Evolutionary conservation across 2,888 invertebrate species (phyloP).

Genomic region (Myathropa florea): DNA sequence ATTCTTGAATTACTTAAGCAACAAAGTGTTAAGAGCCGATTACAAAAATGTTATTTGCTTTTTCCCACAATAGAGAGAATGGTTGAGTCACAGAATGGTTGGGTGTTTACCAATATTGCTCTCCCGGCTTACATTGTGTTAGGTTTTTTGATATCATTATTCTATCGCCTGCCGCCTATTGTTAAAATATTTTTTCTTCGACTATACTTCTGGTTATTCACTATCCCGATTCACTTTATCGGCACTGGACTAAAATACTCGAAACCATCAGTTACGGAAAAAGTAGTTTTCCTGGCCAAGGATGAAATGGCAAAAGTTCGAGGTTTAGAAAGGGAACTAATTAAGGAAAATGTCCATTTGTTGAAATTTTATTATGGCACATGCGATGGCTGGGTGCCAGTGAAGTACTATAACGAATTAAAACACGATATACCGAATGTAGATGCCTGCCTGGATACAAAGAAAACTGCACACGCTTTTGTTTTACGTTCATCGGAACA

Average conservation of each 20-base stretch:
- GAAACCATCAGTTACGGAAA: conserved; percentile 83
- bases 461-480: conserved; percentile 89
- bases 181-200: conserved; percentile 82
- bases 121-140: conserved; percentile 82
- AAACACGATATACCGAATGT: conserved; percentile 83
- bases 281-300: conserved; percentile 86
- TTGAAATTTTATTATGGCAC: conserved; percentile 90
- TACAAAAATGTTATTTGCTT: conserved; percentile 87
- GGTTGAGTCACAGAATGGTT: conserved; percentile 88
- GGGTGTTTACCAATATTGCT: conserved; percentile 84
- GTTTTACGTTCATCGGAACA: conserved; percentile 85
- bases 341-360: conserved; percentile 83
- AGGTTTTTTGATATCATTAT: conserved; percentile 81
- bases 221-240: conserved; percentile 82
- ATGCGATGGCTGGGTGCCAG: conserved; percentile 92
- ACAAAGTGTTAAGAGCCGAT: conserved; percentile 81
- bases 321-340: conserved; percentile 84
- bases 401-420: conserved; percentile 86
- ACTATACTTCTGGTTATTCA: conserved; percentile 82
- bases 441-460: conserved; percentile 84
- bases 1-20: conserved; percentile 87
- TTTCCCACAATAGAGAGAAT: conserved; percentile 95
- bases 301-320: conserved; percentile 91
- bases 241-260: conserved; percentile 83
- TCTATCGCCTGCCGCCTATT: conserved; percentile 82